phyloP scores from a whole-genome alignment of 2,113 vertebrate species.

The Balaeniceps rex region DNA sequence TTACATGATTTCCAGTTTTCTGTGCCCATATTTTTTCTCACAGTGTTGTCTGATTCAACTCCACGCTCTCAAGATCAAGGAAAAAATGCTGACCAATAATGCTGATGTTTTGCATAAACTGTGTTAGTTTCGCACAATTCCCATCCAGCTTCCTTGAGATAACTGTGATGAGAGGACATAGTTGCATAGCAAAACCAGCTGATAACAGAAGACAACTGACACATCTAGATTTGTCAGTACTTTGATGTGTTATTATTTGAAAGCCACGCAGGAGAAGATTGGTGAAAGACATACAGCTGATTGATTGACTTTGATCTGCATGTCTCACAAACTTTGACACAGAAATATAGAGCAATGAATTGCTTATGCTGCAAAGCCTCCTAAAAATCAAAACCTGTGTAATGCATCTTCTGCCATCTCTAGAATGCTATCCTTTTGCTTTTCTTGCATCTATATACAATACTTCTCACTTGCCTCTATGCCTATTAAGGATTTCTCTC shows the following conservation, averaged over 20 bases:
- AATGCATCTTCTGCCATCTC: background rate
- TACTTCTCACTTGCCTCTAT: background rate
- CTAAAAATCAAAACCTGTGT: background rate
- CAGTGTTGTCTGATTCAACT: background rate
- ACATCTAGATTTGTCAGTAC: background rate
- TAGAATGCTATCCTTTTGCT: background rate
- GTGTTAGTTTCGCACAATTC: background rate
- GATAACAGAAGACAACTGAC: background rate
- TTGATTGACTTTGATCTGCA: background rate
- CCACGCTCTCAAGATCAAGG: background rate
- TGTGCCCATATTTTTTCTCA: background rate
- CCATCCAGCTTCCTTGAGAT: background rate
- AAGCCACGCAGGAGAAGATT: fast-evolving
- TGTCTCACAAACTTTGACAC: background rate
- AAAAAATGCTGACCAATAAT: background rate
- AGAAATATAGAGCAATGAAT: background rate
- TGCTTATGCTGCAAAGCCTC: background rate
- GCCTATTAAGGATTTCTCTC: background rate
- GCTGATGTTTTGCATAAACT: background rate
- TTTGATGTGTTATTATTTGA: background rate
- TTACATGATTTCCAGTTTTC: background rate
- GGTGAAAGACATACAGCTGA: background rate
- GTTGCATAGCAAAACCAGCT: background rate
- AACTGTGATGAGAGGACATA: background rate
- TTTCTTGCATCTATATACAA: background rate